These are phyloP conservation scores for Poecilia gillii DNA, from an alignment of 2,797 vertebrate species.

Conservation along the genomic window DNA sequence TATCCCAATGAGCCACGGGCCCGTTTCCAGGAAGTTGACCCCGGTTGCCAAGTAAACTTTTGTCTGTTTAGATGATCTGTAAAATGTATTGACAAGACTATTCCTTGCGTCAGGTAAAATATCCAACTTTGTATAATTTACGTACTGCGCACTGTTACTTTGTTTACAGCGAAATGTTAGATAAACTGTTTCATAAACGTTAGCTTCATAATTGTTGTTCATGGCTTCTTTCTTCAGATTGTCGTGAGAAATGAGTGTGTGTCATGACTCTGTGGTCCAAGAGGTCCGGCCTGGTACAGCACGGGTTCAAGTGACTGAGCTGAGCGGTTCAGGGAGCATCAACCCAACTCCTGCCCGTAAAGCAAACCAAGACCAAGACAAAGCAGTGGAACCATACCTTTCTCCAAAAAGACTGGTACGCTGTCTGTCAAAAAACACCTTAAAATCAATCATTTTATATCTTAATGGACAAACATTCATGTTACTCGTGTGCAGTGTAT, in stretches of 20 bases:
- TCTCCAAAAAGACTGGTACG: constrained; percentile 86
- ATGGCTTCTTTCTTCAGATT: constrained; percentile 28
- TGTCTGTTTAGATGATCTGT: constrained; percentile 9
- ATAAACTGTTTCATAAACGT: neutral
- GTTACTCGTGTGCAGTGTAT: neutral
- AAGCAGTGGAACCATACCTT: constrained; percentile 79
- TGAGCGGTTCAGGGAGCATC: constrained; percentile 76
- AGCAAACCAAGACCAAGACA: constrained; percentile 60
- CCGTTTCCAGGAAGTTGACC: constrained; percentile 81
- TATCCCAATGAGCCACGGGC: constrained; percentile 65
- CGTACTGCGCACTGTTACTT: neutral
- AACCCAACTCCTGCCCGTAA: constrained; percentile 81
- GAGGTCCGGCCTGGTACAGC: constrained; percentile 66
- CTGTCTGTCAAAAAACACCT: neutral
- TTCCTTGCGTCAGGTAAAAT: constrained; percentile 15
- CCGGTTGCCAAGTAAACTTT: constrained; percentile 82
- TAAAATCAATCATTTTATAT: neutral
- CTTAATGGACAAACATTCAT: neutral
- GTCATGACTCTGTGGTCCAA: constrained; percentile 20
- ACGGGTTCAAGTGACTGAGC: constrained; percentile 81
- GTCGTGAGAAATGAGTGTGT: constrained; percentile 59
- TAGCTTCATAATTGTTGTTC: neutral
- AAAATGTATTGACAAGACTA: constrained; percentile 21
- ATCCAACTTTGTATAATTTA: neutral
- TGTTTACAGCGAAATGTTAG: neutral